Evolutionary conservation across 2,113 vertebrate species (phyloP).

Genomic region (Holacanthus passer): DNA sequence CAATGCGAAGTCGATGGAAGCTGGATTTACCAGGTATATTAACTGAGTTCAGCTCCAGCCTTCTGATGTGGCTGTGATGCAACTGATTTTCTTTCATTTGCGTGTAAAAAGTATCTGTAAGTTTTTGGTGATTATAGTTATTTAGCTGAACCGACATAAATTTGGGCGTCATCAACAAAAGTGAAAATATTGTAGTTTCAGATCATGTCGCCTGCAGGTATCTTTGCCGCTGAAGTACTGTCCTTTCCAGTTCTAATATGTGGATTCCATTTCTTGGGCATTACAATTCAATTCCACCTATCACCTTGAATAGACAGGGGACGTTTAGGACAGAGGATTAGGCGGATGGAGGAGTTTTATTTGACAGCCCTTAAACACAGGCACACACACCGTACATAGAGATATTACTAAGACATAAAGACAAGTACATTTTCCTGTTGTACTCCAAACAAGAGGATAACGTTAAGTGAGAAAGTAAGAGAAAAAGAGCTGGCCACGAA

Average conservation of each 20-base stretch:
- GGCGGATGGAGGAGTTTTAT: too few species aligned
- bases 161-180: neutral
- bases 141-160: neutral
- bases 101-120: neutral
- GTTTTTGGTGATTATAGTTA: neutral
- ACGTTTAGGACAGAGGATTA: constrained; percentile 3
- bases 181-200: neutral
- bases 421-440: neutral
- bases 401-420: constrained; percentile 9
- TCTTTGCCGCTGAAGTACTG: neutral
- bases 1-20: neutral
- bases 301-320: neutral
- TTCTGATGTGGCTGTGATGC: too few species aligned
- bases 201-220: neutral
- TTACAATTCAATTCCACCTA: constrained; percentile 28
- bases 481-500: neutral
- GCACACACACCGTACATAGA: neutral
- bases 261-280: constrained; percentile 5
- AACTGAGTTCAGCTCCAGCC: too few species aligned
- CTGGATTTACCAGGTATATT: neutral
- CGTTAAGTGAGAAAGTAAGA: neutral
- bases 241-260: neutral
- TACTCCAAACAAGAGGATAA: neutral
- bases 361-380: neutral
- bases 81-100: neutral